Evolutionary conservation across 2,113 vertebrate species (phyloP), one percentile per base, ranked within the genome.

Genomic region (Ramphastos sulfuratus): DNA sequence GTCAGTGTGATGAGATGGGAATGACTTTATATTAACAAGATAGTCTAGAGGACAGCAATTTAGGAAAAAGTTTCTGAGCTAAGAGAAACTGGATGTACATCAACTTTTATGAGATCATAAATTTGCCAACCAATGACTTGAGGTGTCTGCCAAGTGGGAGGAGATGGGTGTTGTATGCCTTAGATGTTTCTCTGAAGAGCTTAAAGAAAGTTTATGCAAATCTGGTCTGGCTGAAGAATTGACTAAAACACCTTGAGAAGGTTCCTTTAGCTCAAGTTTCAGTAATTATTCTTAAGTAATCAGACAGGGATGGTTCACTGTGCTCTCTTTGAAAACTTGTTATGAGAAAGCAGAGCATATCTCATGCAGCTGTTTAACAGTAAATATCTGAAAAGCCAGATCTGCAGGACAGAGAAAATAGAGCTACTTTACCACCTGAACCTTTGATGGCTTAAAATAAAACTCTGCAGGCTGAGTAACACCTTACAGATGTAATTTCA

Each of bases 21-120:
- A 91, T 79, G 56, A 92, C 28, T 73, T 87, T 33, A 28, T 31
- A 76, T 46, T 74, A 90, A 76, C 33, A 64, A 70, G 71, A 50
- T 0, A 73, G 66, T 87, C 52, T 58, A 35, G 39, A 88, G 52
- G 39, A 66, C 28, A 75, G 28, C 58, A 52, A 85, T 85, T 87
- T 59, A 85, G 71, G 52, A 82, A 73, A 73, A 61, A 28, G 17
- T 46, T 92, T 91, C 60, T 85, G 79, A 82, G 63, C 50, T 27
- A 69, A 82, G 52, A 90, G 30, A 39, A 93, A 37, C 50, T 63
- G 8, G 64, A 76, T 33, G 33, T 77, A 16, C 33, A 82, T 91
- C 75, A 87, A 56, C 52, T 85, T 92, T 72, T 71, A 91, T 14
- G 65, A 88, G 56, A 78, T 44, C 54, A 75, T 85, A 81, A 54